Evolutionary conservation across 2,113 vertebrate species (phyloP).

Genomic region (Saiga tatarica): DNA sequence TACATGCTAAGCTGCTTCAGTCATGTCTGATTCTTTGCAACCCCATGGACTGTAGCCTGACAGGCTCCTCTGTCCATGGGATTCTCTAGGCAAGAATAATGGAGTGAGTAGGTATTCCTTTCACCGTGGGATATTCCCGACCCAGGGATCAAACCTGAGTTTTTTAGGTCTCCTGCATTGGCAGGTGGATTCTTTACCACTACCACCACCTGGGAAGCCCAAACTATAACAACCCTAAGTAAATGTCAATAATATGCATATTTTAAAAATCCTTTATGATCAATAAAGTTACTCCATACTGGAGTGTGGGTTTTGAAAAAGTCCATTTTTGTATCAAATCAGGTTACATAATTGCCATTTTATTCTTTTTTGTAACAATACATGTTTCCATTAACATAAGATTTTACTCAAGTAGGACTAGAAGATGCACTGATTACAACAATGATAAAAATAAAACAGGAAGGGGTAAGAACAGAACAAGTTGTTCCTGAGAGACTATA

Average conservation of each 20-base stretch:
- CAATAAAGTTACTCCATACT: not conserved
- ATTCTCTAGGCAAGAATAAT: not conserved
- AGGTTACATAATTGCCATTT: constrained; percentile 6
- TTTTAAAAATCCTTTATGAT: not conserved
- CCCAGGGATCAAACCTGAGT: not conserved
- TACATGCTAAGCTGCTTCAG: not conserved
- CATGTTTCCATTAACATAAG: constrained; percentile 56
- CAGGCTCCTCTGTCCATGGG: not conserved
- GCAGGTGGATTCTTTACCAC: not conserved
- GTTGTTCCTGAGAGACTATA: not conserved
- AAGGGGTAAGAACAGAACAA: constrained; percentile 3
- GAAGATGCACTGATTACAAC: not conserved
- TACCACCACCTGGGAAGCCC: not conserved
- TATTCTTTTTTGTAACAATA: constrained; percentile 51
- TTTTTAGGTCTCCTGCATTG: not conserved
- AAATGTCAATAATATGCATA: not conserved
- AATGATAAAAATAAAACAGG: constrained; percentile 25
- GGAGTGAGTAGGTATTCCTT: not conserved
- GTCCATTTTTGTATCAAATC: not conserved
- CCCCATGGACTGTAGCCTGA: not conserved
- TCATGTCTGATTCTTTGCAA: not conserved
- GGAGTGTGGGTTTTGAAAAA: not conserved
- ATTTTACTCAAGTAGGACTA: constrained; percentile 53
- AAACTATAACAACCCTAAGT: not conserved
- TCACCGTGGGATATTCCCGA: not conserved